Evolutionary conservation across 2,113 vertebrate genomes (phyloP), one percentile per base, ranked within the genome.

Genomic region (Callipepla californica): DNA sequence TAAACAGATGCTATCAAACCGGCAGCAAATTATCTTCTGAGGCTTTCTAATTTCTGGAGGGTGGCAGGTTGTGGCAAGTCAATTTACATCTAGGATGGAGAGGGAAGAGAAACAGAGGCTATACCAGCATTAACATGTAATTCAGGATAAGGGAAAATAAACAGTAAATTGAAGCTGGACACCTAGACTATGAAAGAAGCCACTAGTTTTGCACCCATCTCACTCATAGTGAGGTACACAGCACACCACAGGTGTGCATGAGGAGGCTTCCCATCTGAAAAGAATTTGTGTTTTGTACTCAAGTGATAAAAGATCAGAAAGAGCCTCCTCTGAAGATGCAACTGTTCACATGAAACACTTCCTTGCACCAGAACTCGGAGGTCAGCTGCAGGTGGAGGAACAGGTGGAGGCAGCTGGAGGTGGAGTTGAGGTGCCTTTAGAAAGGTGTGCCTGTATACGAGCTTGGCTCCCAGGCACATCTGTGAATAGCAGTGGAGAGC

Each of bases 21-120:
- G 90, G 93, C 72, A 94, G 93, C 94, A 95, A 92, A 96, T 95
- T 90, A 92, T 92, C 85, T 91, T 96, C 89, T 83, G 75, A 85
- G 72, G 93, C 68, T 80, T 90, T 90, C 68, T 89, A 93, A 83
- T 93, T 96, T 96, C 81, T 83, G 70, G 47, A 80, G 50, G 83
- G 38, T n/a, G 85, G 91, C 96, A 95, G 81, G 94, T 83, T 85
- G 61, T 75, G 81, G 91, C 95, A 96, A 95, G 91, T 82, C 42
- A 2, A 92, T 94, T 94, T 93, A 87, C 80, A 94, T 10, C 69
- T 57, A 55, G 36, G 70, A 94, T 51, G 67, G 53, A 90, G 63
- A 68, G 53, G 14, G 62, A 53, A 93, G 83, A 7, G 17, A 91
- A 96, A 50, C 18, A 48, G 70, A 86, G 79, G 68, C 82, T 89